Base-by-base conservation (phyloP, 2,113 vertebrate species). In the Pomatorhinus ruficollis region DNA sequence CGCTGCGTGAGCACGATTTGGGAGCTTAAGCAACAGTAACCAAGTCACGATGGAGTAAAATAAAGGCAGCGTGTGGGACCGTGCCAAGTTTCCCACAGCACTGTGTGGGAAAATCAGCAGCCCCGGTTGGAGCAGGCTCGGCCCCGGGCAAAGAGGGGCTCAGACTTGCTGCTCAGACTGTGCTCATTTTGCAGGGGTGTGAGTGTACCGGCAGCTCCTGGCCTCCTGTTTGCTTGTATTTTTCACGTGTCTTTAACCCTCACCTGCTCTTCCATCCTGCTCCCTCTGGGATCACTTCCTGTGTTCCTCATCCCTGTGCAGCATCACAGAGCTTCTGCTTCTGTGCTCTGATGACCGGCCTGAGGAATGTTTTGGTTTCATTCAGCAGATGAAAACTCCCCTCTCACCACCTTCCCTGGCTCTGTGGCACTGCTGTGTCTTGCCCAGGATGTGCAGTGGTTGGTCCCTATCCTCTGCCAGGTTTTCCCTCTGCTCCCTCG, bases 171-270 rank as follows among this genome's bases (percentile, higher is more conserved):
- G 80, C 53, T 81, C 59, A 2, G 60, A 7, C 57, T 5, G 25
- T 0, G 14, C 45, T 50, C 7, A 0, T 76, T 64, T n/a, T 17
- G 71, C 21, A 65, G 50, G 53, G 28, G 2, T 35, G 30, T 1
- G 89, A 25, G 52, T 0, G 44, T 28, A 15, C 40, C 27, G 31
- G 6, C 57, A 16, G 71, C 60, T 61, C 45, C 52, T 30, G 14
- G 12, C 60, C 23, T 39, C 21, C 33, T 5, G 1, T 16, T 68
- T 21, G 50, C 47, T 5, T 33, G 0, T 44, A 3, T 68, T 72
- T 87, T 60, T 30, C 50, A 8, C 13, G 14, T 25, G 5, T 37
- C 53, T 91, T 45, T 72, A 57, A 33, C 40, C 28, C 69, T 71
- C 13, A 0, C 11, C 49, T 0, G 0, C 21, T 60, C 50, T 61